A percentile compares a stretch with the other conserved stretches of the same genome.
These are phyloP conservation scores for Telmatherina bonti DNA, from an alignment of 2,797 vertebrate genomes.

Conservation along the genomic window DNA sequence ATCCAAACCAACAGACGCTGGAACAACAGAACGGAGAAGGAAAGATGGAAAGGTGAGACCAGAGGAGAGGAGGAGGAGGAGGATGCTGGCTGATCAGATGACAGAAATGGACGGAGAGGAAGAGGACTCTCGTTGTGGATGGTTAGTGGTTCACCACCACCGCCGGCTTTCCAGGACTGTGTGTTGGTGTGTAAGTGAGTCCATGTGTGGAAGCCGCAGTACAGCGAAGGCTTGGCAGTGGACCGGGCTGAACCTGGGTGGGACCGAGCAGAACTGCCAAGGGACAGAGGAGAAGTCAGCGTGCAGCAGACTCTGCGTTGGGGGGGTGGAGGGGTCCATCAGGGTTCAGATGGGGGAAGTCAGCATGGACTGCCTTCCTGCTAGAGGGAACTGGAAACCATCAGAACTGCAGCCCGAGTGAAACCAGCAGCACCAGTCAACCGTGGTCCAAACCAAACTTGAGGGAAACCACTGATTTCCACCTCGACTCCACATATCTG, in stretches of 20 bases:
- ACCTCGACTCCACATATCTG: conserved; percentile 13
- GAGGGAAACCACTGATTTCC: conserved; percentile 22
- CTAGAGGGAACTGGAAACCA: conserved; percentile 58
- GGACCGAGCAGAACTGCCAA: conserved; percentile 49
- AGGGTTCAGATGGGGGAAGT: conserved; percentile 34
- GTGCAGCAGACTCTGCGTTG: too few species aligned
- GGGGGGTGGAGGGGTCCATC: conserved; percentile 9
- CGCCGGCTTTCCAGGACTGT: conserved; percentile 29
- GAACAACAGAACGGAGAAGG: background rate
- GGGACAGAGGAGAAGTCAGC: conserved; percentile 45
- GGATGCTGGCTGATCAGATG: conserved; percentile 17
- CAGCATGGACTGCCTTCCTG: conserved; percentile 52
- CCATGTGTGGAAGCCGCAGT: conserved; percentile 56
- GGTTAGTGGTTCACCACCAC: conserved; percentile 56
- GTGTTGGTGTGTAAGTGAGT: conserved; percentile 46
- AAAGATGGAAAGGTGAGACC: background rate
- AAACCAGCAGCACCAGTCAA: conserved; percentile 49
- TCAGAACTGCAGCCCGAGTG: conserved; percentile 38
- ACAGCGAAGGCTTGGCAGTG: conserved; percentile 55
- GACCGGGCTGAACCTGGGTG: conserved; percentile 45
- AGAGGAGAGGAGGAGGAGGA: conserved; percentile 5
- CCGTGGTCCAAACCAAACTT: conserved; percentile 29
- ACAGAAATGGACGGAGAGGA: conserved; percentile 23
- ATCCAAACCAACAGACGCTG: too few species aligned
- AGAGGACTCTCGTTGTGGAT: conserved; percentile 32